Conservation (phyloP, 2,797 vertebrate genomes). For the Fistularia commersonii region DNA sequence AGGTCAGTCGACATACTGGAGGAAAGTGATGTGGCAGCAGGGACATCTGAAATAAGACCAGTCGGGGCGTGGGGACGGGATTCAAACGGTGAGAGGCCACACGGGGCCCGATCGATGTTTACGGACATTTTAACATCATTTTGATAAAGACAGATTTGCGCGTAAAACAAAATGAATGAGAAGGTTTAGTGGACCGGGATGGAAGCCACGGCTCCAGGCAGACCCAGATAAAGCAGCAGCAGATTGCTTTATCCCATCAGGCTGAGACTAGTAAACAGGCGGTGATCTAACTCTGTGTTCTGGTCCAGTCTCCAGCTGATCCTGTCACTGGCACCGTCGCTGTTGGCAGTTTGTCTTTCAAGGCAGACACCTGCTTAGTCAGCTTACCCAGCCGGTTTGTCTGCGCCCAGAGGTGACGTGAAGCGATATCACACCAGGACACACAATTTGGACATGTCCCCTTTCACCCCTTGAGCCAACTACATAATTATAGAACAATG, state of each 20-base stretch:
- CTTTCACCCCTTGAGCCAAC: no score
- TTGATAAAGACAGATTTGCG: conserved; percentile 31
- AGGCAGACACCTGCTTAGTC: conserved; percentile 22
- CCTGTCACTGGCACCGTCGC: conserved; percentile 49
- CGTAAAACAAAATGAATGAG: conserved; percentile 37
- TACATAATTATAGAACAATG: no score
- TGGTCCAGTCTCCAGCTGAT: conserved; percentile 60
- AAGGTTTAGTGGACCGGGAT: conserved; percentile 38
- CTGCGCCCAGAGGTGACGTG: neutral
- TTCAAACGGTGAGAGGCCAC: no score
- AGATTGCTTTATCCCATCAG: conserved; percentile 71
- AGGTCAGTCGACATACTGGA: conserved; percentile 34
- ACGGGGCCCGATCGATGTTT: no score
- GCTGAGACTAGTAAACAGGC: conserved; percentile 57
- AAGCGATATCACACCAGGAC: no score
- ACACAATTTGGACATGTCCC: no score
- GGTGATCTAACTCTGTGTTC: conserved; percentile 50
- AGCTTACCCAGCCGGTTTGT: conserved; percentile 26
- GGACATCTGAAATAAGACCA: conserved; percentile 5
- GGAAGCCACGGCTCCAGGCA: conserved; percentile 42
- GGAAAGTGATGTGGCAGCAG: conserved; percentile 7
- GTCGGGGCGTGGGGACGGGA: no score
- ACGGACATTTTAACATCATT: neutral
- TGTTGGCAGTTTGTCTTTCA: conserved; percentile 50
- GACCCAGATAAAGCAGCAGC: conserved; percentile 60